These are phyloP conservation scores for Echinops telfairi DNA, from an alignment of 2,113 vertebrate genomes.

Conservation along the genomic window DNA sequence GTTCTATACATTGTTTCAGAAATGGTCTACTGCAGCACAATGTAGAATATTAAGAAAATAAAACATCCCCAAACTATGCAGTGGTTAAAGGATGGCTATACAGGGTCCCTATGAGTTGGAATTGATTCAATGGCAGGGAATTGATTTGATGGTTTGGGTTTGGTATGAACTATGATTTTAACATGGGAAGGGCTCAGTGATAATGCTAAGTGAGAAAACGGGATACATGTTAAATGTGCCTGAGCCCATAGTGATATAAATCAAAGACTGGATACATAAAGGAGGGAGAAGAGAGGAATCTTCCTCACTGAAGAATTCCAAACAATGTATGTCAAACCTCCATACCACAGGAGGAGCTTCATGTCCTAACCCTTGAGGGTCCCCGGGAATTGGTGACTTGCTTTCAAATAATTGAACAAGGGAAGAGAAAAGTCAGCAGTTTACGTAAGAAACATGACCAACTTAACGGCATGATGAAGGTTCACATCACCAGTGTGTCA, in stretches of 20 bases:
- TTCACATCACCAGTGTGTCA: neutral
- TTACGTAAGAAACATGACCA: neutral
- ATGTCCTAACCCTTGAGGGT: neutral
- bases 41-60: neutral
- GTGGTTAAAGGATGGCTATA: neutral
- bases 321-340: neutral
- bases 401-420: neutral
- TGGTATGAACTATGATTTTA: no score
- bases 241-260: no score
- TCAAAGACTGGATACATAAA: neutral
- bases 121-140: neutral
- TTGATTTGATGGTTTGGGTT: no score
- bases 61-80: no score
- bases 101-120: no score
- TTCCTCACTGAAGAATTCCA: conserved; percentile 14
- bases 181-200: no score
- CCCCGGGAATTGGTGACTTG: no score
- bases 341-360: neutral
- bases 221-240: no score
- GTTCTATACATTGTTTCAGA: neutral
- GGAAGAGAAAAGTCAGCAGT: neutral
- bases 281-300: neutral
- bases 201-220: no score
- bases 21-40: neutral
- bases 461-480: neutral